phyloP scores from a whole-genome alignment of 2,113 vertebrate species.

The Cairina moschata region DNA sequence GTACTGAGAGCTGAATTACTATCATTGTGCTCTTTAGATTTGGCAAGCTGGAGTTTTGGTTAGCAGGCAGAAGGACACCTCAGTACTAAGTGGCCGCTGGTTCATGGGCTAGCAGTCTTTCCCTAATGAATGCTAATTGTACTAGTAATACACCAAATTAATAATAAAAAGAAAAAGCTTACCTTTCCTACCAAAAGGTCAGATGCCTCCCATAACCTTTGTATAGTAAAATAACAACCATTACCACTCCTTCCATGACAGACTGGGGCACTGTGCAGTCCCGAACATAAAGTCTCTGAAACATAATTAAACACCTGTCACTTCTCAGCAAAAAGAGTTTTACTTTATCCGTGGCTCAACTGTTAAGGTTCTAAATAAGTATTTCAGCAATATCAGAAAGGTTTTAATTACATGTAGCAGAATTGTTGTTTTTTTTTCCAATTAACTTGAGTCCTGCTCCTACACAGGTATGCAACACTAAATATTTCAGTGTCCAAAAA shows the following conservation, averaged over 20 bases:
- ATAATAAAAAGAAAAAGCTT: not conserved
- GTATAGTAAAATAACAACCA: not conserved
- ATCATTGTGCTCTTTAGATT: not conserved
- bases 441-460: not conserved
- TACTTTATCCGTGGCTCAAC: not conserved
- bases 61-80: not conserved
- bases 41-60: not conserved
- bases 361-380: not conserved
- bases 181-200: not conserved
- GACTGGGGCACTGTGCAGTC: not conserved
- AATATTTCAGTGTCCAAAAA: not conserved
- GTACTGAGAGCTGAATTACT: not conserved
- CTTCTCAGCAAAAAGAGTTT: not conserved
- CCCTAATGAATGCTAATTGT: not conserved
- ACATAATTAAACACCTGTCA: not conserved
- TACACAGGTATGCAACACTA: not conserved
- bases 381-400: not conserved
- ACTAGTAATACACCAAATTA: not conserved
- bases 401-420: not conserved
- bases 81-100: not conserved
- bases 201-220: not conserved
- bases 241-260: not conserved
- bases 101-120: not conserved
- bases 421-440: not conserved
- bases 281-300: not conserved